Base-by-base conservation (phyloP, 2,888 invertebrate species). In the Melipona bicolor region DNA sequence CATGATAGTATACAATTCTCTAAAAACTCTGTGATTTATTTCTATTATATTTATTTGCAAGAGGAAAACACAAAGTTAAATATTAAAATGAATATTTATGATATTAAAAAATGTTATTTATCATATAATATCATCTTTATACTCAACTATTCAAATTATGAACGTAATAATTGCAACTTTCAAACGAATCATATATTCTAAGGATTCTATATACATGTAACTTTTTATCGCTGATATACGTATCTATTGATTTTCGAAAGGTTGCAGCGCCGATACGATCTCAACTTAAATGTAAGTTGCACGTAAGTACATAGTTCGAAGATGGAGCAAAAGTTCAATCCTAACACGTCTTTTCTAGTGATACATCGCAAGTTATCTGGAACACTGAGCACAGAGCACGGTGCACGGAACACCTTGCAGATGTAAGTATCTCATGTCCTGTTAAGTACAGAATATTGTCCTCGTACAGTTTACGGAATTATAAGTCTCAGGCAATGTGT, bases 311-410 rank as follows among this genome's bases (percentile, higher is more conserved):
- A 21, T 79, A 84, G 79, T 73, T 81, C 50, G 15, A 77, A 69
- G 76, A 61, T 68, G 61, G 75, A 81, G 74, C 50, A 62, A 78
- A 85, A 85, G 78, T 85, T 85, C 76, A 78, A 81, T 85, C 72
- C 61, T 76, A 52, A 85, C 85, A 76, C 61, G 78, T 75, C 68
- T 67, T 81, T 78, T 75, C 78, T 32, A 65, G 71, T 78, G 75
- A 76, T 84, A 85, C 75, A 73, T 81, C 75, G 78, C 76, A 85
- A 85, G 68, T 85, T 85, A 85, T 85, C 85, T 85, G 70, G 85
- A 62, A 73, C 85, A 77, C 84, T n/a, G 52, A 61, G 43, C 56
- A 19, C 78, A 32, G n/a, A 68, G 68, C 72, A 68, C 27, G 43
- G 43, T 43, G 43, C 43, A 43, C 9, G 49, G 21, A 68, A 68